phyloP scores from a whole-genome alignment of 2,113 vertebrate species.

The Hoplias malabaricus region DNA sequence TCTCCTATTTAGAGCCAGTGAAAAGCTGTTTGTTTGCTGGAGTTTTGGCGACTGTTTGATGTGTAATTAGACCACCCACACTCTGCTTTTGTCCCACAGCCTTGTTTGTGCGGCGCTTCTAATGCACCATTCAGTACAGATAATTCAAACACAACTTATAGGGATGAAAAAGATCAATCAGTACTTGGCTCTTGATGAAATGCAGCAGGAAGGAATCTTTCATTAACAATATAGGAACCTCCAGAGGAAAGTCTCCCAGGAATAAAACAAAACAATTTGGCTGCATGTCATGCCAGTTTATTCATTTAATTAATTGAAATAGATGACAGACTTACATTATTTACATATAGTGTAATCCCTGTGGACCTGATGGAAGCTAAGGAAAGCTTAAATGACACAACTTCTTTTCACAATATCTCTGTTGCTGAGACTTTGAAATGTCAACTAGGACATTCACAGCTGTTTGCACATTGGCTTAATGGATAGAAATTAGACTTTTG shows the following conservation, averaged over 20 bases:
- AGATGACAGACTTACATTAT: neutral
- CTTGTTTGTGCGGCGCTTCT: neutral
- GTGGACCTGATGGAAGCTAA: neutral
- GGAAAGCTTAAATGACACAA: too few relatives aligned
- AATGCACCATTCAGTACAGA: neutral
- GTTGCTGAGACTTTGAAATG: too few relatives aligned
- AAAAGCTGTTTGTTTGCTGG: neutral
- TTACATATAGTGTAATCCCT: neutral
- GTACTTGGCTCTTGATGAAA: neutral
- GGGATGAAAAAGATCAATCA: neutral
- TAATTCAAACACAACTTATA: neutral
- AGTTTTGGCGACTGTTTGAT: neutral
- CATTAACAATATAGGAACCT: neutral
- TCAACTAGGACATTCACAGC: too few relatives aligned
- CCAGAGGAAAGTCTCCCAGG: neutral
- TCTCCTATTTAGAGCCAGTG: neutral
- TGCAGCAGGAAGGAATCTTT: neutral
- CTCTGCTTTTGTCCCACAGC: neutral
- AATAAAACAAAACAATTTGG: neutral
- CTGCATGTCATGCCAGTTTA: neutral
- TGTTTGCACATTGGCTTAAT: too few relatives aligned
- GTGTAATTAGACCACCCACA: neutral
- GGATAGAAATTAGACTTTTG: too few relatives aligned
- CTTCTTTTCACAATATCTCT: too few relatives aligned
- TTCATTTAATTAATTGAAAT: neutral